Percentiles rank a stretch among this genome's conserved stretches.
phyloP scores from a whole-genome alignment of 2,888 invertebrate genomes.

The Plebejus argus region DNA sequence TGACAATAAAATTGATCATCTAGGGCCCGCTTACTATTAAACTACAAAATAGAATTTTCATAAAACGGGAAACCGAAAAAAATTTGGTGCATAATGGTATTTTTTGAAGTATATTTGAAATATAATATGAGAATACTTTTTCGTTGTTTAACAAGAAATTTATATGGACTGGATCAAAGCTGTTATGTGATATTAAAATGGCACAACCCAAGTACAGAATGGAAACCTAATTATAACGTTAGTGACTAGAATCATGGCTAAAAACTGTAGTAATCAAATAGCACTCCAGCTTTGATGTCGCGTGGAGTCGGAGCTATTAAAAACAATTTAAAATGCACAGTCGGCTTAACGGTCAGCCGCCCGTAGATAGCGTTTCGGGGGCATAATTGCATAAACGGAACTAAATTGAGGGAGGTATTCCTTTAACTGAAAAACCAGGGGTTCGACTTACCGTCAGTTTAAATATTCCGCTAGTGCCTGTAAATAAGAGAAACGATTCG shows the following conservation, averaged over 20 bases:
- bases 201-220: conserved; percentile 41
- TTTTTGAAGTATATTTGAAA: too few relatives aligned
- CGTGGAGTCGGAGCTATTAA: conserved; percentile 60
- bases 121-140: too few relatives aligned
- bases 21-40: too few relatives aligned
- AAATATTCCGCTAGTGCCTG: not conserved
- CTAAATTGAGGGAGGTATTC: conserved; percentile 56
- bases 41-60: too few relatives aligned
- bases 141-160: too few relatives aligned
- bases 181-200: not conserved
- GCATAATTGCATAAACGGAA: conserved; percentile 65
- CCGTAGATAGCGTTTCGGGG: conserved; percentile 66
- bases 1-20: too few relatives aligned
- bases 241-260: conserved; percentile 35
- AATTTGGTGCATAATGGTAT: too few relatives aligned
- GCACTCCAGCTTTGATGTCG: conserved; percentile 60
- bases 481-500: not conserved
- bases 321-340: conserved; percentile 79
- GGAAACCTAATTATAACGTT: conserved; percentile 65
- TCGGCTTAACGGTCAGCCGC: conserved; percentile 64
- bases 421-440: conserved; percentile 50
- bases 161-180: not conserved
- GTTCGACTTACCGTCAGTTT: not conserved
- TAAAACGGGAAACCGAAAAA: too few relatives aligned
- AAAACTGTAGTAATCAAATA: conserved; percentile 57